Evolutionary conservation across 2,797 vertebrate genomes (phyloP).

Genomic region (Gila robusta): DNA sequence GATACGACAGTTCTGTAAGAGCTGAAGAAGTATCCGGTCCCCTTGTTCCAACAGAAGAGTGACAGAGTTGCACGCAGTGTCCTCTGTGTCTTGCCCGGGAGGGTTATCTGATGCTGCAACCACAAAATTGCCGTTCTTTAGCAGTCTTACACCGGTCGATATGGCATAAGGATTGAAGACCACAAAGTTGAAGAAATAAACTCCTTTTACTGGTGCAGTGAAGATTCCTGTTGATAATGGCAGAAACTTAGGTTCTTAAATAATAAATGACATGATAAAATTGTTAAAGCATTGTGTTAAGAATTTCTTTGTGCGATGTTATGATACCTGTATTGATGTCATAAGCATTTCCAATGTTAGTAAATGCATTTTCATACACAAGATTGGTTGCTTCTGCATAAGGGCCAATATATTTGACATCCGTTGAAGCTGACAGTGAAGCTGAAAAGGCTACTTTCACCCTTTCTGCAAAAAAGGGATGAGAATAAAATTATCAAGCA

Average conservation of each 20-base stretch:
- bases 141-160: not conserved
- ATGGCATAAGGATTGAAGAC: not conserved
- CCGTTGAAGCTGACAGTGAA: not conserved
- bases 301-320: not conserved
- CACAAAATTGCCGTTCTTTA: constrained; percentile 16
- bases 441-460: not conserved
- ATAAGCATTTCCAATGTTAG: constrained; percentile 39
- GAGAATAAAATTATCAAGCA: not conserved
- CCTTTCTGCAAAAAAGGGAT: not conserved
- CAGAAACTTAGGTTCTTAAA: not conserved
- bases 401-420: not conserved
- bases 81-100: not conserved
- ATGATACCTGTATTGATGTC: constrained; percentile 23
- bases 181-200: constrained; percentile 47
- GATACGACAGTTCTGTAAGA: not conserved
- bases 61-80: constrained; percentile 23
- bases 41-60: constrained; percentile 20
- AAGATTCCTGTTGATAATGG: constrained; percentile 37
- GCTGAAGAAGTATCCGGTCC: constrained; percentile 6
- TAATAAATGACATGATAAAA: not conserved
- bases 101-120: constrained; percentile 8
- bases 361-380: not conserved
- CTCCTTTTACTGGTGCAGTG: constrained; percentile 32
- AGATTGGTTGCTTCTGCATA: not conserved
- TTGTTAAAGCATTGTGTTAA: not conserved